phyloP scores from a whole-genome alignment of 1,140 invertebrate genomes.

The Drosophila kanapiae region DNA sequence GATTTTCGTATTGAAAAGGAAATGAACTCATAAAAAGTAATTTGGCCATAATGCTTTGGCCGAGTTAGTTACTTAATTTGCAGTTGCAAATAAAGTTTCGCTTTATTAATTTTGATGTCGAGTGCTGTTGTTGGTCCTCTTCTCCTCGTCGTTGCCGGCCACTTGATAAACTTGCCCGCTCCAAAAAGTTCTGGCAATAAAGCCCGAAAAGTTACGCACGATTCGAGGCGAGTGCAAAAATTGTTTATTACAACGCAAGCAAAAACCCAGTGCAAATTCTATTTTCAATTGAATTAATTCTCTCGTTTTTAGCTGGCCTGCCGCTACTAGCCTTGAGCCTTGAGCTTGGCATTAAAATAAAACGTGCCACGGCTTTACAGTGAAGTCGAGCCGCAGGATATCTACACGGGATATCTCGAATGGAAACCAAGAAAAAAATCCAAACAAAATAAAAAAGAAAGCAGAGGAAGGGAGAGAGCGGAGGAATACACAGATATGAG shows the following conservation, averaged over 20 bases:
- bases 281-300: slow-evolving; percentile 52
- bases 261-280: slow-evolving; percentile 29
- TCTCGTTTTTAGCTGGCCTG: not conserved
- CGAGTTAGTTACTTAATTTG: slow-evolving; percentile 83
- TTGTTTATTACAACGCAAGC: slow-evolving; percentile 37
- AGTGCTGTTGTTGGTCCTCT: slow-evolving; percentile 48
- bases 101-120: slow-evolving; percentile 80
- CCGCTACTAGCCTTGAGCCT: slow-evolving; percentile 14
- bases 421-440: not conserved
- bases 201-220: slow-evolving; percentile 59
- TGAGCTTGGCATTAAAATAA: slow-evolving; percentile 45
- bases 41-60: slow-evolving; percentile 79
- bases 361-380: slow-evolving; percentile 42
- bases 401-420: not conserved
- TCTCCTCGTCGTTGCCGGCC: slow-evolving; percentile 20
- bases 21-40: slow-evolving; percentile 84
- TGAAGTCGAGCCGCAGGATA: slow-evolving; percentile 26
- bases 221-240: slow-evolving; percentile 32
- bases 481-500: slow-evolving; percentile 26
- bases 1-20: slow-evolving; percentile 74
- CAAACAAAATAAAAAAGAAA: not conserved
- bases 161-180: slow-evolving; percentile 70
- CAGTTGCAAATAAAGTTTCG: slow-evolving; percentile 84
- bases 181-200: slow-evolving; percentile 53
- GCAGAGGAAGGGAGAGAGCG: slow-evolving; percentile 5